phyloP scores from a whole-genome alignment of 2,797 vertebrate genomes.

The Liparis tanakae region DNA sequence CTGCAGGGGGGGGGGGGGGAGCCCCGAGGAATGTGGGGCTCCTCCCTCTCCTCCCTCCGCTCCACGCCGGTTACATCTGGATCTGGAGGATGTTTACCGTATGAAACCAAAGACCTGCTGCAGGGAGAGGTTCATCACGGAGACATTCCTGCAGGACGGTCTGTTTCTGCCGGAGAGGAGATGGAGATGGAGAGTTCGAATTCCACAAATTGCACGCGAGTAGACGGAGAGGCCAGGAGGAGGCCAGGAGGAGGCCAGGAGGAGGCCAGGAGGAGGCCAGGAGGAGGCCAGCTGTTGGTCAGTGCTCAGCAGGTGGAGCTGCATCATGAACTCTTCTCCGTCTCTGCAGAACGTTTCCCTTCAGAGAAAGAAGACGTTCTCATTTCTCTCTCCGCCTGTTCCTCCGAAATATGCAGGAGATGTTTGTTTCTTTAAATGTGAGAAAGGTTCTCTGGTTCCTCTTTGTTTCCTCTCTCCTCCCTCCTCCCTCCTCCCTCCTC shows the following conservation, averaged over 20 bases:
- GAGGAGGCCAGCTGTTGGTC: no score
- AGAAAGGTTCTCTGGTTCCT: neutral
- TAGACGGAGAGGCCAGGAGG: no score
- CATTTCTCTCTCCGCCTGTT: constrained; percentile 58
- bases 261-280: no score
- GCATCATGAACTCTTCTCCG: no score
- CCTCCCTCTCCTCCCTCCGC: constrained; percentile 65
- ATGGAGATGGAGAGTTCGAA: no score
- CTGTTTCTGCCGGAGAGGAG: constrained; percentile 52
- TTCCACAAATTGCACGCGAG: no score
- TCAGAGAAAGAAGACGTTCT: constrained; percentile 45
- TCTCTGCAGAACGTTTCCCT: constrained; percentile 62
- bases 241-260: no score
- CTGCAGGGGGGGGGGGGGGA: no score
- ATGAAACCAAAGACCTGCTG: constrained; percentile 52
- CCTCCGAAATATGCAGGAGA: constrained; percentile 45
- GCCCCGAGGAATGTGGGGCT: constrained; percentile 65
- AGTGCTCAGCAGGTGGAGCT: constrained; percentile 52
- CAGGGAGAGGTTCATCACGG: constrained; percentile 23
- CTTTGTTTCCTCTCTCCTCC: constrained; percentile 10
- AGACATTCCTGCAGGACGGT: constrained; percentile 55
- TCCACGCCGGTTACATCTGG: constrained; percentile 57
- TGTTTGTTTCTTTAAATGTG: constrained; percentile 14
- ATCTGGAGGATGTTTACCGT: constrained; percentile 28
- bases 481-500: neutral